These are phyloP conservation scores for Apocheima hispidaria DNA, from an alignment of 2,888 invertebrate genomes.

Conservation along the genomic window DNA sequence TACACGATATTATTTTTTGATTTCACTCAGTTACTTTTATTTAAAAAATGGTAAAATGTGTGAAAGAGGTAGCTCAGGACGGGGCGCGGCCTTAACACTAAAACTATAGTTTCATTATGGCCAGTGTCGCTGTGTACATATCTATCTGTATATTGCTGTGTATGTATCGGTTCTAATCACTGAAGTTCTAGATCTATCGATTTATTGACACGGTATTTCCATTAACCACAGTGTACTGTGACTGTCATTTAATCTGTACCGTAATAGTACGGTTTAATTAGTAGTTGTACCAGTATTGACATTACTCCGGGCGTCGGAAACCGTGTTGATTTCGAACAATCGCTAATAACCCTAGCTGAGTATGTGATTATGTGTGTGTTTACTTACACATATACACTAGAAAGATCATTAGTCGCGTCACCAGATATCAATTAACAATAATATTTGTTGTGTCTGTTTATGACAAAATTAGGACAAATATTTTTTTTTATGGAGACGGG, in stretches of 20 bases:
- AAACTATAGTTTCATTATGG: too few relatives aligned
- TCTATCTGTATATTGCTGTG: neutral
- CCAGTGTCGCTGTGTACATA: neutral
- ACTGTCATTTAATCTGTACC: neutral
- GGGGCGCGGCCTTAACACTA: too few relatives aligned
- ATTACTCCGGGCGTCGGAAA: neutral
- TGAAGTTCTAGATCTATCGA: slow-evolving; percentile 2
- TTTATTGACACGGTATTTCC: neutral
- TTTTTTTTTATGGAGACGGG: too few relatives aligned
- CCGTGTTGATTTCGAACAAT: slow-evolving; percentile 3
- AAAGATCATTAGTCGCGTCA: too few relatives aligned
- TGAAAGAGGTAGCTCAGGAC: too few relatives aligned
- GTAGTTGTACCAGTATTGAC: slow-evolving; percentile 9
- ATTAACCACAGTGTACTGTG: neutral
- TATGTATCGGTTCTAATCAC: neutral
- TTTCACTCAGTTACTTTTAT: too few relatives aligned
- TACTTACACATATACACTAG: too few relatives aligned
- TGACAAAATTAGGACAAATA: too few relatives aligned
- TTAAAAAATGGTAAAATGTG: too few relatives aligned
- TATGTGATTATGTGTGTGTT: neutral
- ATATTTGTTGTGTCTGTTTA: too few relatives aligned
- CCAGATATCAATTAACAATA: too few relatives aligned
- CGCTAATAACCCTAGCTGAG: neutral
- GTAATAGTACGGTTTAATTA: neutral
- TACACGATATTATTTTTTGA: too few relatives aligned